phyloP scores from a whole-genome alignment of 1,140 invertebrate species.

The Hylyphantes graminicola region DNA sequence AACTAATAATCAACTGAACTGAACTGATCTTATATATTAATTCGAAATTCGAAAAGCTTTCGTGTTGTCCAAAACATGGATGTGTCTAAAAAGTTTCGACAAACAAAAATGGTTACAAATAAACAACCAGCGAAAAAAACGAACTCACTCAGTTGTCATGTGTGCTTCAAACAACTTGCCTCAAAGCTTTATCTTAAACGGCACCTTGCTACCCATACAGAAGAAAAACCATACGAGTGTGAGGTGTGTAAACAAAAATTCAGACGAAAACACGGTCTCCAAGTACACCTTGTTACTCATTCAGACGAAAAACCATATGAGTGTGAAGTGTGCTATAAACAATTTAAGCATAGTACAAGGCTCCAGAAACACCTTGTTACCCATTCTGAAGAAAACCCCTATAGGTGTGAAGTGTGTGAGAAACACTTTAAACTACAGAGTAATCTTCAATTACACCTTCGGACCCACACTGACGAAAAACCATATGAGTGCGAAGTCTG shows the following conservation, averaged over 20 bases:
- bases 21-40: too few species aligned
- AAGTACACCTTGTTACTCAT: slow-evolving; percentile 57
- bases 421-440: too few species aligned
- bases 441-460: too few species aligned
- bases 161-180: not conserved
- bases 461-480: not conserved
- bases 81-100: too few species aligned
- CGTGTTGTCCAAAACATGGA: too few species aligned
- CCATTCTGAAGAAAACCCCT: slow-evolving; percentile 37
- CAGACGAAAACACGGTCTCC: slow-evolving; percentile 43
- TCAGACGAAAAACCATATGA: slow-evolving; percentile 61
- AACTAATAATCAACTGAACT: too few species aligned
- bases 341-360: slow-evolving; percentile 40
- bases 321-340: slow-evolving; percentile 46
- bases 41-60: too few species aligned
- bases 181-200: slow-evolving; percentile 42
- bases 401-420: too few species aligned
- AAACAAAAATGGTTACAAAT: too few species aligned
- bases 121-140: too few species aligned
- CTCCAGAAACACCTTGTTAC: slow-evolving; percentile 41
- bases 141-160: not conserved
- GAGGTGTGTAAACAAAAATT: slow-evolving; percentile 51
- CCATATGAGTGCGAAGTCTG: slow-evolving; percentile 72
- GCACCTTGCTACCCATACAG: slow-evolving; percentile 58
- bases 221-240: slow-evolving; percentile 60